Percentiles rank a stretch among this genome's conserved stretches.
Evolutionary conservation across 2,113 vertebrate genomes (phyloP).

Genomic region (Campylomormyrus numenius): DNA sequence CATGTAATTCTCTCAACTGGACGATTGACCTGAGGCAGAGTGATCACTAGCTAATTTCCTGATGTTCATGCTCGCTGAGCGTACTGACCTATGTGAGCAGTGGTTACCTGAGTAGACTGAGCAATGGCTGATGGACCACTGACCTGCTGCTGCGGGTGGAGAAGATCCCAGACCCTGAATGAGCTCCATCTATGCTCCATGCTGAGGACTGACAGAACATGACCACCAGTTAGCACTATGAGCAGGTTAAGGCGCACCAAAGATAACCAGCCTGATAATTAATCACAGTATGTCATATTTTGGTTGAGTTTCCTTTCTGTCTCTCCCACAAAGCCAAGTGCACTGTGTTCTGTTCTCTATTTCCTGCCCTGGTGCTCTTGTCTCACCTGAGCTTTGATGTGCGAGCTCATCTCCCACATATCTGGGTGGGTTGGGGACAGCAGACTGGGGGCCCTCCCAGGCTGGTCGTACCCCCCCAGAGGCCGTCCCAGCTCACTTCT

Average conservation of each 20-base stretch:
- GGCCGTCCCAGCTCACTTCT: constrained; percentile 21
- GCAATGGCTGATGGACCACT: neutral
- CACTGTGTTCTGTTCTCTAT: neutral
- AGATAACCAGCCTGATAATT: neutral
- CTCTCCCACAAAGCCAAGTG: neutral
- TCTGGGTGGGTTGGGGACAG: constrained; percentile 43
- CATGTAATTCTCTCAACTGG: neutral
- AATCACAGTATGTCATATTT: neutral
- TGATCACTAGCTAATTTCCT: neutral
- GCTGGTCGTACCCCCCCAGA: constrained; percentile 27
- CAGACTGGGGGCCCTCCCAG: constrained; percentile 36
- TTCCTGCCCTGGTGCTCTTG: neutral
- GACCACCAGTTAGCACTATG: neutral
- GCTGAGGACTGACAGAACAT: constrained; percentile 40
- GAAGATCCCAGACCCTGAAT: constrained; percentile 36
- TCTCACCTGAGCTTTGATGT: constrained; percentile 50
- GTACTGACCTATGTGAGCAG: neutral
- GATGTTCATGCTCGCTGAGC: neutral
- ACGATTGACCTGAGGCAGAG: neutral
- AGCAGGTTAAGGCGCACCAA: neutral
- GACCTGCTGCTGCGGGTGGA: constrained; percentile 48
- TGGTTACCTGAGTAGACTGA: neutral
- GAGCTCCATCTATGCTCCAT: constrained; percentile 32
- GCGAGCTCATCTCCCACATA: constrained; percentile 47
- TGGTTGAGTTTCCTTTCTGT: neutral